Conservation (phyloP, 1,140 invertebrate species). For the Pemphigus obesinymphae region DNA sequence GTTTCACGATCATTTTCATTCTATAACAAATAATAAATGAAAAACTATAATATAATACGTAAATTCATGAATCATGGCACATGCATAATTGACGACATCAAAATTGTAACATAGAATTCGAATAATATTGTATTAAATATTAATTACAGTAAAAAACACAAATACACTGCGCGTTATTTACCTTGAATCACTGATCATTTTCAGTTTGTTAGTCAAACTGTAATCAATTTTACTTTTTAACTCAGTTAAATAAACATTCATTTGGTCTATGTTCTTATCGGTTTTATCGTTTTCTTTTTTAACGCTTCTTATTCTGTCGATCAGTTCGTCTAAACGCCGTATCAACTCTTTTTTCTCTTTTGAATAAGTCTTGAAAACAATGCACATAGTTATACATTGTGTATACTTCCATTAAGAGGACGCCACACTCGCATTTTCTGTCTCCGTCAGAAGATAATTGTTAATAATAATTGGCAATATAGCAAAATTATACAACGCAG, state of each 20-base stretch:
- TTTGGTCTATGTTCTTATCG: not conserved
- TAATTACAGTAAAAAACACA: not conserved
- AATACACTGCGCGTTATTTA: too few species aligned
- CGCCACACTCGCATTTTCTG: too few species aligned
- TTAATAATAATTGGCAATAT: too few species aligned
- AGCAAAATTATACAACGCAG: too few species aligned
- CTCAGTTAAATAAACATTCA: not conserved
- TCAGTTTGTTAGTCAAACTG: not conserved
- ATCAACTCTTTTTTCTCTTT: not conserved
- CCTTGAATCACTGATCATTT: not conserved
- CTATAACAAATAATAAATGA: not conserved
- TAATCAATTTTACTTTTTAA: conserved; percentile 2
- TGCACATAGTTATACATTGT: not conserved
- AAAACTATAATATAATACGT: too few species aligned
- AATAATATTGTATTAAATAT: not conserved
- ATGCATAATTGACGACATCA: too few species aligned
- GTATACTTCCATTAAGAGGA: too few species aligned
- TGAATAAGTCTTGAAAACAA: not conserved
- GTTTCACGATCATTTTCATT: conserved; percentile 13
- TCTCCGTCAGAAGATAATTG: too few species aligned
- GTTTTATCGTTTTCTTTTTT: not conserved
- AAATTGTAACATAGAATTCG: not conserved
- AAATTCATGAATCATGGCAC: too few species aligned
- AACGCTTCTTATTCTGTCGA: not conserved
- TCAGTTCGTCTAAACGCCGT: not conserved